A percentile compares a stretch with the other conserved stretches of the same genome.
These are phyloP conservation scores for Synanthedon andrenaeformis DNA, from an alignment of 2,888 invertebrate species.

Conservation along the genomic window DNA sequence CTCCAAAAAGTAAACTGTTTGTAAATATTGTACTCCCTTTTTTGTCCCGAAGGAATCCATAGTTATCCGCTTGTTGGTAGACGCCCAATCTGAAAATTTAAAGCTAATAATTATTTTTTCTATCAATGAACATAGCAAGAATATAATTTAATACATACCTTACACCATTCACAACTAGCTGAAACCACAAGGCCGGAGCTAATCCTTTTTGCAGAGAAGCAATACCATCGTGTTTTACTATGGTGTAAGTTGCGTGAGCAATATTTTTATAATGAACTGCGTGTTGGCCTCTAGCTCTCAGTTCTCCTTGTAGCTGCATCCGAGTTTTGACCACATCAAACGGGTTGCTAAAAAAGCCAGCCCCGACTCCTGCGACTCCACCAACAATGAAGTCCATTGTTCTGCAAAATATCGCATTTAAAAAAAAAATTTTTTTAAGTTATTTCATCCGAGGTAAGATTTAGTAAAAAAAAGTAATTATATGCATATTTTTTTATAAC, in stretches of 20 bases:
- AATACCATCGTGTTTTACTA: constrained; percentile 81
- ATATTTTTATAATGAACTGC: constrained; percentile 77
- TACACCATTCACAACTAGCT: constrained; percentile 74
- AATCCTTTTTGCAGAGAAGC: constrained; percentile 82
- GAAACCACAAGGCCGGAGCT: constrained; percentile 86
- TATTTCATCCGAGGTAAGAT: not conserved
- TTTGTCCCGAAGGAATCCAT: constrained; percentile 71
- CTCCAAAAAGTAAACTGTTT: constrained; percentile 79
- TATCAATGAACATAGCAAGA: not conserved
- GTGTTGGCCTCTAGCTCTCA: constrained; percentile 75
- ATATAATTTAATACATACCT: constrained; percentile 38
- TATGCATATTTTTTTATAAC: not conserved
- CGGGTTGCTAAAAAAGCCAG: constrained; percentile 88
- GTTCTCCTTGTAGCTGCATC: constrained; percentile 88
- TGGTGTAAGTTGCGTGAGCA: constrained; percentile 82
- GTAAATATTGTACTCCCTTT: constrained; percentile 75
- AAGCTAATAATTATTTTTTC: not conserved
- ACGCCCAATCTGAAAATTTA: constrained; percentile 73
- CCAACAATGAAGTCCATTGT: constrained; percentile 82
- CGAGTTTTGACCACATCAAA: constrained; percentile 91
- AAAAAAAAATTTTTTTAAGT: not conserved
- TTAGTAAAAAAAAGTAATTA: not conserved
- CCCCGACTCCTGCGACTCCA: constrained; percentile 79
- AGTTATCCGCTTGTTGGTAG: constrained; percentile 79
- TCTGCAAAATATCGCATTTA: constrained; percentile 18